Evolutionary conservation across 2,797 vertebrate genomes (phyloP).

Genomic region (Sus cebifrons): DNA sequence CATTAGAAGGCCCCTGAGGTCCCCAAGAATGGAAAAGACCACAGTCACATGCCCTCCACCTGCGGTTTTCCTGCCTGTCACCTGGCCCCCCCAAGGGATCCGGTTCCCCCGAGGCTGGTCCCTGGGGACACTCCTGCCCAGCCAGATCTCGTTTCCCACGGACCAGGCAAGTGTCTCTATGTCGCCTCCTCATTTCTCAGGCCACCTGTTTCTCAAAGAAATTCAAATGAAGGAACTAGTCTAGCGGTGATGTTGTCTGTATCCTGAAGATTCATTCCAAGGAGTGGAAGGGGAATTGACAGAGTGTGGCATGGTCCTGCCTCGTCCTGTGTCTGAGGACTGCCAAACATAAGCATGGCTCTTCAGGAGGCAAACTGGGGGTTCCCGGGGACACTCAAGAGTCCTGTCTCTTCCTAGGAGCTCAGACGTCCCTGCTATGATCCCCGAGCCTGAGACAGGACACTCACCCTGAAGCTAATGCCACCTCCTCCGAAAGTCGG

Average conservation of each 20-base stretch:
- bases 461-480: accelerated
- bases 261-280: accelerated
- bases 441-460: no score
- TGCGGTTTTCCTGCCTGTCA: not conserved
- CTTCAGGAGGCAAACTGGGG: not conserved
- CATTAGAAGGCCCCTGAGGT: not conserved
- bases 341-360: no score
- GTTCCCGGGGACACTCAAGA: not conserved
- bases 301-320: accelerated
- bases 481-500: not conserved
- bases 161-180: accelerated
- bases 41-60: not conserved
- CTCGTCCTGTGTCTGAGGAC: no score
- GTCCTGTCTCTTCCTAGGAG: not conserved
- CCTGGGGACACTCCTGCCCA: not conserved
- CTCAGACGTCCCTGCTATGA: not conserved
- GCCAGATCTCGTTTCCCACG: accelerated
- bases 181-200: not conserved
- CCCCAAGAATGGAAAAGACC: not conserved
- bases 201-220: not conserved
- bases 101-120: accelerated
- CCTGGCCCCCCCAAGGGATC: not conserved
- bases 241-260: not conserved
- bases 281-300: not conserved
- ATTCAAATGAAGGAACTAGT: not conserved